These are phyloP conservation scores for Orcinus orca DNA, from an alignment of 2,113 vertebrate genomes.

Conservation along the genomic window DNA sequence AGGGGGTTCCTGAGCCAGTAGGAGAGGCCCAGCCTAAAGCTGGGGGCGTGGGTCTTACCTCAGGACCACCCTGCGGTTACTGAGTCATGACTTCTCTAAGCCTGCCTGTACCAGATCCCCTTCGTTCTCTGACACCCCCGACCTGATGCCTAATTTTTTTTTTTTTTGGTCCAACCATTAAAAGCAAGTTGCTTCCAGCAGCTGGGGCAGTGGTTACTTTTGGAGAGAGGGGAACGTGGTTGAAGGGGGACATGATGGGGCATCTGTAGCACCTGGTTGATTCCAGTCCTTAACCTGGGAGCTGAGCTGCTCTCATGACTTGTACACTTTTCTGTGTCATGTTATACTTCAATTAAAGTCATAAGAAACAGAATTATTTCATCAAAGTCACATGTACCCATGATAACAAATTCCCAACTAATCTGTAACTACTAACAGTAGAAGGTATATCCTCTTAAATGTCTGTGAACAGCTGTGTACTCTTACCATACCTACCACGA, in stretches of 20 bases:
- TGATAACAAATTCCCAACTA: neutral
- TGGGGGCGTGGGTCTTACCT: neutral
- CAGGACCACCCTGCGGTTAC: neutral
- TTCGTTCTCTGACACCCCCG: neutral
- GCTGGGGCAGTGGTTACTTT: neutral
- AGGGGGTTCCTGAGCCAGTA: accelerated
- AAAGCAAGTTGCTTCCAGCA: neutral
- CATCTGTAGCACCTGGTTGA: neutral
- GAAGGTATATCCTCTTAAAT: neutral
- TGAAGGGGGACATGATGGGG: accelerated
- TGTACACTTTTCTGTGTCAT: accelerated
- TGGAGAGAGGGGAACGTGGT: neutral
- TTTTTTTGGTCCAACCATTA: neutral
- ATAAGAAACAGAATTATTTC: neutral
- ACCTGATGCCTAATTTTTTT: neutral
- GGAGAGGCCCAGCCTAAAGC: neutral
- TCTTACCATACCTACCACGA: too few species aligned
- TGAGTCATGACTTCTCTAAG: neutral
- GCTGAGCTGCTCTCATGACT: accelerated
- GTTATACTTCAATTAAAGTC: neutral
- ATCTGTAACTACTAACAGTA: neutral
- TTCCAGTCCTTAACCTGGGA: too few species aligned
- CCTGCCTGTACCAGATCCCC: neutral
- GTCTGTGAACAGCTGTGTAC: neutral
- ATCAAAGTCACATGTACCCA: neutral